These are phyloP conservation scores for Nephrotoma appendiculata DNA, from an alignment of 2,888 invertebrate species.

Conservation along the genomic window DNA sequence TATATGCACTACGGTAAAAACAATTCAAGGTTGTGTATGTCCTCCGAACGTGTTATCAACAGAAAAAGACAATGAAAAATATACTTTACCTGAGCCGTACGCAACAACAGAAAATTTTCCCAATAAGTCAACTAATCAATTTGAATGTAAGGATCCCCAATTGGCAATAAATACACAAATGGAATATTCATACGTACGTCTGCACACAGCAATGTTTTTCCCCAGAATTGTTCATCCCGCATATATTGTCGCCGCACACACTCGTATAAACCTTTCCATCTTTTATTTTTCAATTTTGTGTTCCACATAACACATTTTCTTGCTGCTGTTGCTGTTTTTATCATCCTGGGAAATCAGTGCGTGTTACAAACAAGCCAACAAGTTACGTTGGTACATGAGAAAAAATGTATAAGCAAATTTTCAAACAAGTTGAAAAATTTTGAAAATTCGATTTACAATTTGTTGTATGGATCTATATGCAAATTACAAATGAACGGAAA, in stretches of 20 bases:
- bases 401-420: background rate
- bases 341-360: background rate
- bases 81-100: background rate
- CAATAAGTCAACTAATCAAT: background rate
- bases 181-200: background rate
- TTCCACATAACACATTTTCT: background rate
- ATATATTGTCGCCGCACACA: background rate
- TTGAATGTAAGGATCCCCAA: background rate
- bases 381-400: background rate
- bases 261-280: background rate
- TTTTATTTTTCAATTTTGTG: background rate
- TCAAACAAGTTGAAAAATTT: background rate
- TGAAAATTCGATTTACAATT: background rate
- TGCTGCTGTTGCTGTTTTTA: background rate
- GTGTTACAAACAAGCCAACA: background rate
- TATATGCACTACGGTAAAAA: background rate
- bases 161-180: background rate
- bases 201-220: background rate
- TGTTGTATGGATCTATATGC: background rate
- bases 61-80: background rate
- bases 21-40: background rate
- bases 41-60: background rate
- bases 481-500: background rate
- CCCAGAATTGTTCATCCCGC: background rate
- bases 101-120: background rate